Base-by-base conservation (phyloP, 2,888 invertebrate species). In the Temnothorax unifasciatus region DNA sequence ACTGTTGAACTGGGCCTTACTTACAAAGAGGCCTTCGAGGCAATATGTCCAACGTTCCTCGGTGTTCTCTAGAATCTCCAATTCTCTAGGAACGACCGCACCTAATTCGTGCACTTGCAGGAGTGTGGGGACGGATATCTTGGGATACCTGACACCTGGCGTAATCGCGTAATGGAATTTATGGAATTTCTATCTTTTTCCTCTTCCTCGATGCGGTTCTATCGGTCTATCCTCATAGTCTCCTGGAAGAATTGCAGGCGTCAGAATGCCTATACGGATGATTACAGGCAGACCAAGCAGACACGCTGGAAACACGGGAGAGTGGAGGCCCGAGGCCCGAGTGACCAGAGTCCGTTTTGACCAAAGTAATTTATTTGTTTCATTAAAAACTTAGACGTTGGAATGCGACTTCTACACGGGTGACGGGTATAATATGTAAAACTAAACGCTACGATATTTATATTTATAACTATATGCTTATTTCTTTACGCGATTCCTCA, bases 331-430 rank as follows among this genome's bases (percentile, higher is more conserved):
- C n/a, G 59, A 13, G 13, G 6, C 0, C 15, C n/a, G 1, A 76
- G 68, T 71, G 47, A 76, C 44, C 57, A 44, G 13, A 47, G 63
- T 18, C 34, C 52, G 6, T 61, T 82, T 92, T 94, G 94, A 92
- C 92, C 93, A 94, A 94, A 94, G 92, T 94, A 93, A 92, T 92
- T 92, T 92, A 93, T 93, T 93, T 93, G 79, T 92, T 91, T 93
- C 91, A 91, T 94, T 94, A 93, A 93, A 93, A 93, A 94, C 92
- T 93, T 94, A 94, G 92, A 92, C 86, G 92, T 92, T 93, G 94
- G 94, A 94, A 94, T 94, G 94, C 94, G 92, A 93, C 92, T 94
- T 92, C 94, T 94, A 94, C 93, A 94, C 91, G 90, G 93, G 93
- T 93, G 93, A 93, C 90, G 92, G 92, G 92, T 94, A 94, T 93